Percentiles rank a stretch among this genome's conserved stretches.
These are phyloP conservation scores for Acanthococcus lagerstroemiae DNA, from an alignment of 2,888 invertebrate species.

Conservation along the genomic window DNA sequence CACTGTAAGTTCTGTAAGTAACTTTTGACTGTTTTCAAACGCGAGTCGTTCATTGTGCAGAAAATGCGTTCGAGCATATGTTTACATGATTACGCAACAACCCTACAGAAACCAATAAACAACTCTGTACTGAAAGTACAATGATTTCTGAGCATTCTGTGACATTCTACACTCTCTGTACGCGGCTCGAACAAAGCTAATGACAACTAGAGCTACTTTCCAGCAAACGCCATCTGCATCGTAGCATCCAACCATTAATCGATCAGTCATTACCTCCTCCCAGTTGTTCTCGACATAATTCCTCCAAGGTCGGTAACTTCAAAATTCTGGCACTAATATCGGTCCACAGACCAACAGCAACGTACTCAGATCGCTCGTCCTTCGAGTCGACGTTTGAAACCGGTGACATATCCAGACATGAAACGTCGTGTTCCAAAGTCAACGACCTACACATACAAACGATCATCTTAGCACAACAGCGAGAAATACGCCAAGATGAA, in stretches of 20 bases:
- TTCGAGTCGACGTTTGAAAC: constrained; percentile 40
- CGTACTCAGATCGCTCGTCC: constrained; percentile 56
- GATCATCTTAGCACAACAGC: constrained; percentile 24
- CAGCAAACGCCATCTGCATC: not conserved
- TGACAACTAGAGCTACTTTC: no score
- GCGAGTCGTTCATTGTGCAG: no score
- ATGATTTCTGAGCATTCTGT: no score
- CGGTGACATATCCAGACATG: constrained; percentile 89
- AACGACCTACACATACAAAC: constrained; percentile 46
- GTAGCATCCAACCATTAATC: no score
- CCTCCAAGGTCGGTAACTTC: constrained; percentile 65
- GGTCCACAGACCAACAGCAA: constrained; percentile 93
- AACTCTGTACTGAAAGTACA: no score
- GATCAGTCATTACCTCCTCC: constrained; percentile 58
- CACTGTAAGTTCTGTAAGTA: no score
- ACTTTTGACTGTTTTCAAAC: no score
- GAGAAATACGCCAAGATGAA: not conserved
- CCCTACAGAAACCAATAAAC: no score
- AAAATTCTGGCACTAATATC: constrained; percentile 87
- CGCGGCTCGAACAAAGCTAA: no score
- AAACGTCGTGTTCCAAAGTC: constrained; percentile 84
- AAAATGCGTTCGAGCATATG: no score
- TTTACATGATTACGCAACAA: no score
- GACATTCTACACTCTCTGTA: no score
- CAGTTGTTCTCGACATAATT: constrained; percentile 75